phyloP scores from a whole-genome alignment of 2,797 vertebrate species.

The Pipistrellus nathusii region DNA sequence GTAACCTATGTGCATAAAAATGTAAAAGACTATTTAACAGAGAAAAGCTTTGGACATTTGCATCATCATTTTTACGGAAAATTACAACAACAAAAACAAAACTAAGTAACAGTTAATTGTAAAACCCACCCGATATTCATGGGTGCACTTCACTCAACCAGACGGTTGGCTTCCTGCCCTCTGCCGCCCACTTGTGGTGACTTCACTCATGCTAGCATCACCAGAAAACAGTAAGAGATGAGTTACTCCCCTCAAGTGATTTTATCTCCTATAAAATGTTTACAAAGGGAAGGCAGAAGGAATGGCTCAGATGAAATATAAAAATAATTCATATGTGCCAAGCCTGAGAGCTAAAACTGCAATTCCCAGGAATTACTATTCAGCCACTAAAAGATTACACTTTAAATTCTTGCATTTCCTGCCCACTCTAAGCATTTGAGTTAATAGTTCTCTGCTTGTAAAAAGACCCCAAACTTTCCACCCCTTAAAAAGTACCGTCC shows the following conservation, averaged over 20 bases:
- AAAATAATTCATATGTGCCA: background rate
- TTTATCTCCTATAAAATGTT: background rate
- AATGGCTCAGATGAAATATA: background rate
- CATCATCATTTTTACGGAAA: constrained; percentile 75
- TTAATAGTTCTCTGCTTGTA: background rate
- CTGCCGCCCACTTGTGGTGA: background rate
- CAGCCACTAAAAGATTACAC: background rate
- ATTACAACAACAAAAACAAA: constrained; percentile 70
- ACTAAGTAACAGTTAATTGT: background rate
- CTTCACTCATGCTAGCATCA: background rate
- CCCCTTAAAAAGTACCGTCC: background rate
- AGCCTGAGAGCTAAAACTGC: background rate
- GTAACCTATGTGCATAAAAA: constrained; percentile 90
- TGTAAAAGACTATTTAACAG: constrained; percentile 80
- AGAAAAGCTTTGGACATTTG: constrained; percentile 74
- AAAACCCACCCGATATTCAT: background rate
- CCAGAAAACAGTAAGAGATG: background rate
- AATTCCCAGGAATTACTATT: background rate
- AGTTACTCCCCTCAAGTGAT: background rate
- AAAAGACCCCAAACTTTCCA: background rate
- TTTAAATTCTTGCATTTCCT: constrained; percentile 9
- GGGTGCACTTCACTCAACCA: background rate
- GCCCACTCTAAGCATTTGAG: background rate
- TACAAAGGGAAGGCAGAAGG: background rate
- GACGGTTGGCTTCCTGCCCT: background rate